These are phyloP conservation scores for Hybos culiciformis DNA, from an alignment of 2,888 invertebrate species.

Conservation along the genomic window DNA sequence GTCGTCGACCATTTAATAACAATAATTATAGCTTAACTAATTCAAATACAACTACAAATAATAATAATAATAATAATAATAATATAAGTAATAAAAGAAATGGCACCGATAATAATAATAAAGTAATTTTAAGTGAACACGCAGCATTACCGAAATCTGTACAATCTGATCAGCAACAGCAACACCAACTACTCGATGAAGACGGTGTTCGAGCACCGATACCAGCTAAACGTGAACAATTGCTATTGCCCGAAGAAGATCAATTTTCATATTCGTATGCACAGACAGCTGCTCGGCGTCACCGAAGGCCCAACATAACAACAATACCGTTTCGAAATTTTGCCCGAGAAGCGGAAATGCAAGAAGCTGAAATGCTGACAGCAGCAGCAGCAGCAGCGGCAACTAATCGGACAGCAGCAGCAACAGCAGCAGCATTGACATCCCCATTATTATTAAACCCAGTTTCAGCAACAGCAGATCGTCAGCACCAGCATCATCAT, in stretches of 20 bases:
- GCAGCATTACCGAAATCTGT: background rate
- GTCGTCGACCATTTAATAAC: too few relatives aligned
- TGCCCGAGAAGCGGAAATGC: slow-evolving; percentile 30
- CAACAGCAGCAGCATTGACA: slow-evolving; percentile 6
- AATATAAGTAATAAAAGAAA: background rate
- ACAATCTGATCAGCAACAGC: slow-evolving; percentile 1
- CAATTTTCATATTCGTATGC: slow-evolving; percentile 26
- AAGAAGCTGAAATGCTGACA: slow-evolving; percentile 20
- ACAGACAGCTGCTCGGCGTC: slow-evolving; percentile 21
- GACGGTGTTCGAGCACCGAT: slow-evolving; percentile 31
- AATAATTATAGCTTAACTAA: background rate
- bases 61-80: background rate
- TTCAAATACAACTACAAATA: background rate
- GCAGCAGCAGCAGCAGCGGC: background rate
- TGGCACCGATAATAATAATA: background rate
- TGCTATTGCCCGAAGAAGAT: slow-evolving; percentile 32
- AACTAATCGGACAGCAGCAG: slow-evolving; percentile 1
- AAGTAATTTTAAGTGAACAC: background rate
- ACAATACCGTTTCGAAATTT: slow-evolving; percentile 33
- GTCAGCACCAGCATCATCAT: slow-evolving; percentile 16
- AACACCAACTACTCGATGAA: slow-evolving; percentile 16
- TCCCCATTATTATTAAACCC: background rate
- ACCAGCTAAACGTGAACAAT: slow-evolving; percentile 31
- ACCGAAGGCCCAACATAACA: slow-evolving; percentile 22
- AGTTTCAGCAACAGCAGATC: slow-evolving; percentile 18